These are phyloP conservation scores for Podarcis cretensis DNA, from an alignment of 2,113 vertebrate genomes.

Conservation along the genomic window DNA sequence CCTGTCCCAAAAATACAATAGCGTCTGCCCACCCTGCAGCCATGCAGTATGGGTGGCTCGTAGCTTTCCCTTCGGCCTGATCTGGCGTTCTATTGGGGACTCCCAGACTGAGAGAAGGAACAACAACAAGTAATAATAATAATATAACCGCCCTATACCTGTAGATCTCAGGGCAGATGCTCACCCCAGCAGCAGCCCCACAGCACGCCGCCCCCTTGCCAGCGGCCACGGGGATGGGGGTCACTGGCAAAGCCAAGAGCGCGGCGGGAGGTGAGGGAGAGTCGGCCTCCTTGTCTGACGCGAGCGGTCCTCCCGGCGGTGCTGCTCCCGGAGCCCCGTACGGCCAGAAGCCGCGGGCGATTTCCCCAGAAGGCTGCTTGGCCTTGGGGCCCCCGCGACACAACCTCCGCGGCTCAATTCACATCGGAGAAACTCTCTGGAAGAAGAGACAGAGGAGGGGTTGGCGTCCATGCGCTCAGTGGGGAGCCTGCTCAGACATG, in stretches of 20 bases:
- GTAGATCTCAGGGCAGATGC: not conserved
- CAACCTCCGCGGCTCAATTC: not conserved
- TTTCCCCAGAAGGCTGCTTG: not conserved
- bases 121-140: too few species aligned
- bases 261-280: not conserved
- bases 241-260: not conserved
- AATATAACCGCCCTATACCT: too few species aligned
- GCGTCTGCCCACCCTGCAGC: not conserved
- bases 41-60: not conserved
- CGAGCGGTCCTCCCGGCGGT: not conserved
- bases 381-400: not conserved
- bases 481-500: too few species aligned
- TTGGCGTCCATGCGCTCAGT: fast-evolving
- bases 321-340: not conserved
- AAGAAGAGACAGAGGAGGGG: not conserved
- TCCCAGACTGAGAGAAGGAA: not conserved
- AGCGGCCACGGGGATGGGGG: not conserved
- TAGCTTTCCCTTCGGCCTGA: not conserved
- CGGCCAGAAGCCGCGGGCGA: not conserved
- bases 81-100: not conserved
- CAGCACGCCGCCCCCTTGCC: not conserved
- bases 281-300: not conserved
- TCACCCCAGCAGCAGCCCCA: not conserved
- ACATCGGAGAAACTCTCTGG: not conserved
- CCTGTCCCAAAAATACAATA: not conserved